These are phyloP conservation scores for Vicugna pacos DNA, from an alignment of 2,113 vertebrate genomes.

Conservation along the genomic window DNA sequence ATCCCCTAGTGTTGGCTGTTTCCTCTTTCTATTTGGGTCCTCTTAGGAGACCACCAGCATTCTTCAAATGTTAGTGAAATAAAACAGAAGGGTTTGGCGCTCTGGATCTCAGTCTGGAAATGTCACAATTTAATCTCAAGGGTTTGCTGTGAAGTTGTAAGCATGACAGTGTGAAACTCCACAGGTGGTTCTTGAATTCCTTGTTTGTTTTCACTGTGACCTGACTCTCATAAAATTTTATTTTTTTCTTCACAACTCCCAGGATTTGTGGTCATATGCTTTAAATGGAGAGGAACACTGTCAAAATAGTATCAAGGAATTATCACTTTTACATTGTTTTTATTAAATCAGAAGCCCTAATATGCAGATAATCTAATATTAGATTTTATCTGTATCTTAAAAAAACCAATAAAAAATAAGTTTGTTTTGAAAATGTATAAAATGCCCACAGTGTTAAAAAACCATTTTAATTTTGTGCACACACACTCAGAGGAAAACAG, in stretches of 20 bases:
- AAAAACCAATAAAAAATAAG: constrained; percentile 34
- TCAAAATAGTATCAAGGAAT: constrained; percentile 35
- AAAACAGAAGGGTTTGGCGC: not conserved
- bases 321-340: constrained; percentile 49
- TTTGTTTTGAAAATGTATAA: constrained; percentile 42
- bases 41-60: constrained; percentile 52
- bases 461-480: not conserved
- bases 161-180: constrained; percentile 45
- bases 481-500: not conserved
- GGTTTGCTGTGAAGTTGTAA: constrained; percentile 48
- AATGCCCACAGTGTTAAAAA: not conserved
- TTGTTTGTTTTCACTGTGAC: constrained; percentile 68
- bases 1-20: not conserved
- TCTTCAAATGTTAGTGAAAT: constrained; percentile 28
- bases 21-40: not conserved
- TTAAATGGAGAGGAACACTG: constrained; percentile 65
- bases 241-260: constrained; percentile 57
- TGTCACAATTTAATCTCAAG: not conserved
- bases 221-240: constrained; percentile 62
- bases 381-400: not conserved
- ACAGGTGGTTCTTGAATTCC: constrained; percentile 64
- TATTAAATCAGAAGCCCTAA: constrained; percentile 50
- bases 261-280: constrained; percentile 53
- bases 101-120: not conserved
- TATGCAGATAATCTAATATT: not conserved